Percentiles rank a stretch among this genome's conserved stretches.
These are phyloP conservation scores for Amphipyra berbera DNA, from an alignment of 2,888 invertebrate genomes.

Conservation along the genomic window DNA sequence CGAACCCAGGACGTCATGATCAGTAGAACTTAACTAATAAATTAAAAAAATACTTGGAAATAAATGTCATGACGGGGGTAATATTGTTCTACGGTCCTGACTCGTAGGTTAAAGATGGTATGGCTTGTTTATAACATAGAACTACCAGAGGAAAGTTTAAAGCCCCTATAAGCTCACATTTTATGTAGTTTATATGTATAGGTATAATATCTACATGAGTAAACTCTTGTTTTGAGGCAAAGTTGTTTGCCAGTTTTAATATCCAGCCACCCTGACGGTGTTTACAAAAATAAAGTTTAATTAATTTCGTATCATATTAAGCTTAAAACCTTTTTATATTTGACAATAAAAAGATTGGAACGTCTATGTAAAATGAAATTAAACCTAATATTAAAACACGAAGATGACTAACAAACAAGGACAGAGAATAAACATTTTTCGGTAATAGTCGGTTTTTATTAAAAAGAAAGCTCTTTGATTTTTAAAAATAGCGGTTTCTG, in stretches of 20 bases:
- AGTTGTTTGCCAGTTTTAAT: slow-evolving; percentile 25
- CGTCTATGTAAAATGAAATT: slow-evolving; percentile 22
- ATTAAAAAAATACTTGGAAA: too few species aligned
- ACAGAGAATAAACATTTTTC: slow-evolving; percentile 16
- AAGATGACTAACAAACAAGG: slow-evolving; percentile 17
- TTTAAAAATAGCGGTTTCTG: slow-evolving; percentile 25
- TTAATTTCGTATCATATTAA: slow-evolving; percentile 32
- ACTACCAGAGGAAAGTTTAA: too few species aligned
- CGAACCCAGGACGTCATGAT: too few species aligned
- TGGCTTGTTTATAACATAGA: too few species aligned
- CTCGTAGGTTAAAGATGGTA: too few species aligned
- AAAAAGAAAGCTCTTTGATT: slow-evolving; percentile 24
- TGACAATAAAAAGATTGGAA: slow-evolving; percentile 30
- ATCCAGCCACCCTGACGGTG: slow-evolving; percentile 25
- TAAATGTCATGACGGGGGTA: too few species aligned
- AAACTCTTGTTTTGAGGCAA: slow-evolving; percentile 25
- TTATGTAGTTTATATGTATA: too few species aligned
- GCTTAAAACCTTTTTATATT: slow-evolving; percentile 27
- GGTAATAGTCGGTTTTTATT: slow-evolving; percentile 27
- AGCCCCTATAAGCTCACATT: too few species aligned
- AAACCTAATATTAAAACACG: slow-evolving; percentile 20
- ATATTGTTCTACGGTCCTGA: too few species aligned
- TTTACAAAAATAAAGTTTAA: slow-evolving; percentile 38
- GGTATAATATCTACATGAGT: background rate
- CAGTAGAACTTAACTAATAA: too few species aligned